Percentiles rank a stretch among this genome's conserved stretches.
Evolutionary conservation across 2,113 vertebrate species (phyloP).

Genomic region (Phaethornis superciliosus): DNA sequence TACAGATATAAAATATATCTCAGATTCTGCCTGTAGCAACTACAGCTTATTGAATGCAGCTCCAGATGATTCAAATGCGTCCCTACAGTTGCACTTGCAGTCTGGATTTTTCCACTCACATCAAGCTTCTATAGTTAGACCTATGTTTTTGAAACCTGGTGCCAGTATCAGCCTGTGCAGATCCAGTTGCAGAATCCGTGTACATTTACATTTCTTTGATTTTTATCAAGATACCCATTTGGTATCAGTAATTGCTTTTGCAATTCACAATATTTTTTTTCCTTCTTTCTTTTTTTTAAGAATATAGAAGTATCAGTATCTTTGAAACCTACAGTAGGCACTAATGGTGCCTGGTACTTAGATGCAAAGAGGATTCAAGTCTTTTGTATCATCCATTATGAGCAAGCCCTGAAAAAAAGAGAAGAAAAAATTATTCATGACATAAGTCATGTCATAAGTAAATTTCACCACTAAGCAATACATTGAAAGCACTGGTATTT

Average conservation of each 20-base stretch:
- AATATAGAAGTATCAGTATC: not conserved
- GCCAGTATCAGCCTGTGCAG: not conserved
- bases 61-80: not conserved
- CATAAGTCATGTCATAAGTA: not conserved
- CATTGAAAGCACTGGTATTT: not conserved
- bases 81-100: not conserved
- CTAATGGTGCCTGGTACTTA: not conserved
- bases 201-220: not conserved
- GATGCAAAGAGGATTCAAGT: not conserved
- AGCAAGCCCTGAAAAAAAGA: not conserved
- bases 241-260: not conserved
- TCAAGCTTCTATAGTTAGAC: not conserved
- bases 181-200: not conserved
- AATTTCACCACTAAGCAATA: not conserved
- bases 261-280: not conserved
- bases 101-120: not conserved
- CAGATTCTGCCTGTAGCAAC: not conserved
- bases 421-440: not conserved
- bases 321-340: not conserved
- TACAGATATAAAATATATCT: not conserved
- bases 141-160: not conserved
- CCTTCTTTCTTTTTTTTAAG: not conserved
- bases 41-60: not conserved
- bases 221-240: not conserved
- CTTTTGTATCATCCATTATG: not conserved